phyloP scores from a whole-genome alignment of 1,140 invertebrate species.

The Chlorops oryzae region DNA sequence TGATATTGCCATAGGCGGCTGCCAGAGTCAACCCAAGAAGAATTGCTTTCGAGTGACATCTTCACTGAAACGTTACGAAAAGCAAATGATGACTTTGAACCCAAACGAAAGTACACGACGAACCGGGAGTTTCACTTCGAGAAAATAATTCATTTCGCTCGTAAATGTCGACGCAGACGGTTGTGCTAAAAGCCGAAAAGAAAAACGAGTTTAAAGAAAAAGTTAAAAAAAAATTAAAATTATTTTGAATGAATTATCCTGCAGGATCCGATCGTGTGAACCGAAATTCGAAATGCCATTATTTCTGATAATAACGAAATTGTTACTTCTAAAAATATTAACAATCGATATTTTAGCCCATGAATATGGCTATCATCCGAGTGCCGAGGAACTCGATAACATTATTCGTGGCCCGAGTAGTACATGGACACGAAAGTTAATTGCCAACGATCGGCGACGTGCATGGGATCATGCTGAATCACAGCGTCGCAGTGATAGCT shows the following conservation, averaged over 20 bases:
- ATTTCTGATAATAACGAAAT: constrained; percentile 10
- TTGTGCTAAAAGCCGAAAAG: constrained; percentile 1
- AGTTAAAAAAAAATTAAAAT: constrained; percentile 1
- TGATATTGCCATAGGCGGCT: background rate
- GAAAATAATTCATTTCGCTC: background rate
- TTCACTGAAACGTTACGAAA: constrained; percentile 34
- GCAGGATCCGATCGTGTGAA: too few species aligned
- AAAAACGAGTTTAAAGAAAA: background rate
- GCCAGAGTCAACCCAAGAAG: background rate
- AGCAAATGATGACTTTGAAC: constrained; percentile 21
- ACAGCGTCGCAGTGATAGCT: background rate
- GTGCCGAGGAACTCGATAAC: constrained; percentile 42
- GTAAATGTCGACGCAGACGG: constrained; percentile 2
- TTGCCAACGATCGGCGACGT: constrained; percentile 18
- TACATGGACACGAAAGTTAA: constrained; percentile 31
- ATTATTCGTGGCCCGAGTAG: constrained; percentile 30
- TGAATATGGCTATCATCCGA: constrained; percentile 42
- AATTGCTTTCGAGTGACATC: constrained; percentile 15
- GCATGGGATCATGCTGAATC: background rate
- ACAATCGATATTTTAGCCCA: constrained; percentile 24
- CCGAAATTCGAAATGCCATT: constrained; percentile 15
- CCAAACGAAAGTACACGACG: background rate
- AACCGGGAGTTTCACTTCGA: constrained; percentile 6
- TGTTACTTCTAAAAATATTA: constrained; percentile 22
- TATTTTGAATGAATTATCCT: too few species aligned